Evolutionary conservation across 2,113 vertebrate species (phyloP).

Genomic region (Nymphicus hollandicus): DNA sequence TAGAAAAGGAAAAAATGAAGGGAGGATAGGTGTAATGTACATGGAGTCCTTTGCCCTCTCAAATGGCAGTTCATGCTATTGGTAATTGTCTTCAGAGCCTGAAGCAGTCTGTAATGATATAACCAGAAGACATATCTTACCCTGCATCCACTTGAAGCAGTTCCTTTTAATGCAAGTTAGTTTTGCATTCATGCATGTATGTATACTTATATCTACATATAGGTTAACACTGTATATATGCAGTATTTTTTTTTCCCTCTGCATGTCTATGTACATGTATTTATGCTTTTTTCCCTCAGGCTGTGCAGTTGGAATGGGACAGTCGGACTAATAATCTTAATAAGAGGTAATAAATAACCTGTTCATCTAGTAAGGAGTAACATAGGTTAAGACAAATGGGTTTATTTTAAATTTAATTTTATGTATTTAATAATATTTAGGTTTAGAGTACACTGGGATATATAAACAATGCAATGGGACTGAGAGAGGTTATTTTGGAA

Average conservation of each 20-base stretch:
- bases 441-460: background rate
- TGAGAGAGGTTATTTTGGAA: background rate
- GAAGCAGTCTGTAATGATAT: background rate
- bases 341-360: background rate
- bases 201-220: background rate
- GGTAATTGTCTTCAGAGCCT: background rate
- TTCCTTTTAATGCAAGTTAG: background rate
- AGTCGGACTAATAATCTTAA: background rate
- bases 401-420: background rate
- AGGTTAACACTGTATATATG: background rate
- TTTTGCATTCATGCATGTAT: background rate
- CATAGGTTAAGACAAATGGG: background rate
- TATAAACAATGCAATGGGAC: background rate
- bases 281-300: accelerated
- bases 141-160: background rate
- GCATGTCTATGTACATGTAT: background rate
- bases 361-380: background rate
- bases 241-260: background rate
- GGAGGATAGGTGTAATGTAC: background rate
- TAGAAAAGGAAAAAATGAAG: background rate
- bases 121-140: background rate
- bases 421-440: background rate
- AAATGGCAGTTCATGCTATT: accelerated
- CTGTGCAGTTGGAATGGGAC: background rate
- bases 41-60: background rate